phyloP scores from a whole-genome alignment of 2,888 invertebrate genomes.

The Physocephala rufipes region DNA sequence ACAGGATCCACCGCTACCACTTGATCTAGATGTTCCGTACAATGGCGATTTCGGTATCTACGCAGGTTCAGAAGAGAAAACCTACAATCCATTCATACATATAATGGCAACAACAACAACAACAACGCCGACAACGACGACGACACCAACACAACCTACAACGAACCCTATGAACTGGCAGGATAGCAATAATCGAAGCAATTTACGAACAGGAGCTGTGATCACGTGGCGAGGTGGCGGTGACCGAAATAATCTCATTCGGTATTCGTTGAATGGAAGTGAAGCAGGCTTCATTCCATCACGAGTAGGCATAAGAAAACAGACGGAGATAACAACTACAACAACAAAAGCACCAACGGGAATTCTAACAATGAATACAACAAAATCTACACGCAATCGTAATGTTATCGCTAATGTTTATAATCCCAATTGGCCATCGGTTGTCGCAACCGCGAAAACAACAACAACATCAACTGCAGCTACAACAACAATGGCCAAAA shows the following conservation, averaged over 20 bases:
- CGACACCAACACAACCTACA: slow-evolving; percentile 41
- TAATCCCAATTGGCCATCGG: slow-evolving; percentile 58
- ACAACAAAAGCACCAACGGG: neutral
- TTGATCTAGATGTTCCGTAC: slow-evolving; percentile 74
- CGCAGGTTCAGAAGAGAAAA: slow-evolving; percentile 48
- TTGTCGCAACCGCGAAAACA: too few relatives aligned
- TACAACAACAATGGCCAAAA: slow-evolving; percentile 46
- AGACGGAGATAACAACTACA: neutral
- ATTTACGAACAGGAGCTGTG: slow-evolving; percentile 45
- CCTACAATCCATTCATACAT: slow-evolving; percentile 43
- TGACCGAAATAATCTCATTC: neutral
- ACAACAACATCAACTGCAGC: slow-evolving; percentile 37
- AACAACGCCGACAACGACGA: slow-evolving; percentile 45
- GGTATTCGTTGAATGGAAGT: slow-evolving; percentile 18
- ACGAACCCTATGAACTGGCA: too few relatives aligned
- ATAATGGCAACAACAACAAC: slow-evolving; percentile 43
- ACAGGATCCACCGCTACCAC: slow-evolving; percentile 72
- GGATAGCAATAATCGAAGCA: slow-evolving; percentile 43
- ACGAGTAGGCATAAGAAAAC: neutral
- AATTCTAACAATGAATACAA: slow-evolving; percentile 31
- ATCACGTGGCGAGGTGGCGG: slow-evolving; percentile 46
- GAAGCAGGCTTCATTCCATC: slow-evolving; percentile 35
- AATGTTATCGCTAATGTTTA: slow-evolving; percentile 65
- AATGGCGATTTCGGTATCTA: slow-evolving; percentile 72
- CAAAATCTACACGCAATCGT: slow-evolving; percentile 58